Conservation (phyloP, 1,140 invertebrate genomes). For the Ceratina australensis region DNA sequence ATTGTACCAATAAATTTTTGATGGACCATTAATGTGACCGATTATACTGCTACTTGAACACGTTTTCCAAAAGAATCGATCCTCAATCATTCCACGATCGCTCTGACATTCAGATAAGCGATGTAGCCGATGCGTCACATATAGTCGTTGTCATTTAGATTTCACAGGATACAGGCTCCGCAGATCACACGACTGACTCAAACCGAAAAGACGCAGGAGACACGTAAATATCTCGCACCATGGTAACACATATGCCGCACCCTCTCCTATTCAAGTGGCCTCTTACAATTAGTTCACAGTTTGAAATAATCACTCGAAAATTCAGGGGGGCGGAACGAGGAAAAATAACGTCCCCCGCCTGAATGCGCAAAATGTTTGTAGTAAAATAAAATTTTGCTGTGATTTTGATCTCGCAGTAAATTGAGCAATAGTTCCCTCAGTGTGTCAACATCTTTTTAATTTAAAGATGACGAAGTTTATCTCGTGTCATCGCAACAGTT, state of each 20-base stretch:
- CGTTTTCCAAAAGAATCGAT: constrained; percentile 45
- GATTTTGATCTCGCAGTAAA: neutral
- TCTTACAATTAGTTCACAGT: too few species aligned
- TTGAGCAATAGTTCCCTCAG: neutral
- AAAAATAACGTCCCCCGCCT: neutral
- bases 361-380: neutral
- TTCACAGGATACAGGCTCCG: constrained; percentile 58
- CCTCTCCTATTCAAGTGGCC: constrained; percentile 47
- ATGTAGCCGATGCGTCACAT: constrained; percentile 60
- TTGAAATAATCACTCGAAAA: too few species aligned
- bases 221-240: constrained; percentile 25
- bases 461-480: neutral
- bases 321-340: too few species aligned
- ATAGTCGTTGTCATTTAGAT: constrained; percentile 62
- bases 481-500: neutral
- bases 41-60: constrained; percentile 51
- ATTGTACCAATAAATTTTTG: neutral
- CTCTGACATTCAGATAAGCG: constrained; percentile 59
- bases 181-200: constrained; percentile 59
- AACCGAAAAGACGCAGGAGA: constrained; percentile 48
- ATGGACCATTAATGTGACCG: constrained; percentile 51
- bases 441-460: neutral
- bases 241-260: constrained; percentile 51
- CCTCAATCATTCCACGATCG: constrained; percentile 61
- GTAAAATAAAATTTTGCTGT: constrained; percentile 13